phyloP scores from a whole-genome alignment of 2,113 vertebrate species.

The Proteles cristata region DNA sequence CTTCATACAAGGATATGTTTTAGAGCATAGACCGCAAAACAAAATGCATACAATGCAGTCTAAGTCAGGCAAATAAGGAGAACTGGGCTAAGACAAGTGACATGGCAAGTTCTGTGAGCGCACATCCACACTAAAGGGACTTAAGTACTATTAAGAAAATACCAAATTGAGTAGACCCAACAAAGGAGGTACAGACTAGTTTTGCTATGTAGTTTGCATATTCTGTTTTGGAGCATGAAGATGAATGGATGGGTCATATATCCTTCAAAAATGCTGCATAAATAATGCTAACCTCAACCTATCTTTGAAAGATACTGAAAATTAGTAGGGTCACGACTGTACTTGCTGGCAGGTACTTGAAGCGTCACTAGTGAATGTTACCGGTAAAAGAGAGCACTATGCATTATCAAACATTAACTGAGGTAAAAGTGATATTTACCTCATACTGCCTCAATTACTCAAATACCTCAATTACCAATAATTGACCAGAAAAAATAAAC shows the following conservation, averaged over 20 bases:
- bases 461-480: neutral
- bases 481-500: neutral
- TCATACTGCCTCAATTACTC: too few relatives aligned
- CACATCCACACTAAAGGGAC: neutral
- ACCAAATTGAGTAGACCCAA: neutral
- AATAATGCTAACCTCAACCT: neutral
- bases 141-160: neutral
- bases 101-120: neutral
- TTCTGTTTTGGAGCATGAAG: neutral
- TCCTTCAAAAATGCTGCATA: neutral
- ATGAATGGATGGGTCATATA: neutral
- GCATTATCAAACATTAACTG: neutral
- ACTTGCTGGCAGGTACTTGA: neutral
- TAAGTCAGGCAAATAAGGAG: neutral
- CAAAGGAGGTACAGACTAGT: neutral
- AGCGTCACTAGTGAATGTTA: neutral
- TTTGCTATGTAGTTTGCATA: neutral
- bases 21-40: neutral
- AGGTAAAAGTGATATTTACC: neutral
- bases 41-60: neutral
- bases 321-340: neutral
- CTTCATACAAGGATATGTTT: neutral
- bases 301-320: neutral
- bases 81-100: neutral
- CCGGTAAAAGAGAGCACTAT: neutral